These are phyloP conservation scores for Xenentodon cancila DNA, from an alignment of 2,797 vertebrate species.

Conservation along the genomic window DNA sequence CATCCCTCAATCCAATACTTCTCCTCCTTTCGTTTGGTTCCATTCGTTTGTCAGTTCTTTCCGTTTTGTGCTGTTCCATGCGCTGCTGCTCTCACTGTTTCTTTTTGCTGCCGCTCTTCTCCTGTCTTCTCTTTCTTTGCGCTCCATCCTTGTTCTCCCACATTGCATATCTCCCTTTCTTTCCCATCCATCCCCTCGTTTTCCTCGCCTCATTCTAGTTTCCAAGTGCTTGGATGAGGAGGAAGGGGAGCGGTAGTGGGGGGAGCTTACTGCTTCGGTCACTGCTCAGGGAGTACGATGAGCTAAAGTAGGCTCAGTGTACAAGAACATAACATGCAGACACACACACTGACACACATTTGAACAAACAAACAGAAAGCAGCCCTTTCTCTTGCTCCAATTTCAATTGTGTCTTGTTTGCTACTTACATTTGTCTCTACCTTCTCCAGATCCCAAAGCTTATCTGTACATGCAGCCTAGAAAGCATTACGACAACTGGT, in stretches of 20 bases:
- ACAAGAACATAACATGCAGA: slow-evolving; percentile 45
- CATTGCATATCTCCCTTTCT: slow-evolving; percentile 66
- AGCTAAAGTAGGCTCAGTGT: slow-evolving; percentile 69
- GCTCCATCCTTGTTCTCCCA: slow-evolving; percentile 69
- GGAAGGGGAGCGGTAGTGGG: slow-evolving; percentile 4
- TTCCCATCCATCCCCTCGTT: slow-evolving; percentile 70
- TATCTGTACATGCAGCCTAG: slow-evolving; percentile 73
- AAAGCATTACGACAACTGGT: slow-evolving; percentile 72
- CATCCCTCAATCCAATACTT: slow-evolving; percentile 77
- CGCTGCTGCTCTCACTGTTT: slow-evolving; percentile 45
- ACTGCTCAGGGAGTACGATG: slow-evolving; percentile 76
- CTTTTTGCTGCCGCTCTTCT: slow-evolving; percentile 52
- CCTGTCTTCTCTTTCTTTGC: slow-evolving; percentile 68
- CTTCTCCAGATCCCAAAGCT: slow-evolving; percentile 74
- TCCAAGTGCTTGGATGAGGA: slow-evolving; percentile 71
- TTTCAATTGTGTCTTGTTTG: slow-evolving; percentile 75
- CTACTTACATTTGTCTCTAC: slow-evolving; percentile 71
- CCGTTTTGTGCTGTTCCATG: slow-evolving; percentile 69
- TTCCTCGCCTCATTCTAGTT: slow-evolving; percentile 67
- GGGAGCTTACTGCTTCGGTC: slow-evolving; percentile 66
- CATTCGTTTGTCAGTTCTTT: slow-evolving; percentile 75
- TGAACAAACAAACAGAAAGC: slow-evolving; percentile 41
- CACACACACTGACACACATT: slow-evolving; percentile 23
- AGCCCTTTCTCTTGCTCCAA: slow-evolving; percentile 73
- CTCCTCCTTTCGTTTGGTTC: slow-evolving; percentile 79